These are phyloP conservation scores for Hemicrepidius hirtus DNA, from an alignment of 2,888 invertebrate genomes.

Conservation along the genomic window DNA sequence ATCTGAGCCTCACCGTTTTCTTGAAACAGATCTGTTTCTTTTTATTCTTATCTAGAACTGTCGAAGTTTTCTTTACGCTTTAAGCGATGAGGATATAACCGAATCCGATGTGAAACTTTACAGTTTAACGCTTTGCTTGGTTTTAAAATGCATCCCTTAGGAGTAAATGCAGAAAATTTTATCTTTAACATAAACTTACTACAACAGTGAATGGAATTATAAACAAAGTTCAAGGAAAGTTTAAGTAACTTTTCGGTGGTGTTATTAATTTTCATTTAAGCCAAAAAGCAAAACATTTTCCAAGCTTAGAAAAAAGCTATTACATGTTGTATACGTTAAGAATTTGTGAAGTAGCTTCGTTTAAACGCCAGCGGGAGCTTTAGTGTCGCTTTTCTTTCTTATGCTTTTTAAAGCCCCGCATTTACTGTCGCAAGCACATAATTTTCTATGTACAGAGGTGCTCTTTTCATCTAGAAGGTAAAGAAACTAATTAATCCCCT, in stretches of 20 bases:
- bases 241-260: too few species aligned
- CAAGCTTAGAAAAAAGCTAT: slow-evolving; percentile 3
- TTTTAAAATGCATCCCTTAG: neutral
- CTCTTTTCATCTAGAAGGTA: slow-evolving; percentile 17
- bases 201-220: too few species aligned
- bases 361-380: neutral
- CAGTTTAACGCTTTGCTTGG: slow-evolving; percentile 9
- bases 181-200: too few species aligned
- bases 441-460: slow-evolving; percentile 22
- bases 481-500: slow-evolving; percentile 30
- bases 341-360: neutral
- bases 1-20: neutral
- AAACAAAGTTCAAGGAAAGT: too few species aligned
- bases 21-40: neutral
- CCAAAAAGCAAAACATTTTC: neutral
- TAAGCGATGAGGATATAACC: neutral
- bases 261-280: slow-evolving; percentile 2
- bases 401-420: slow-evolving; percentile 17
- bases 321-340: slow-evolving; percentile 4
- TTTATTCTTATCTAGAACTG: neutral
- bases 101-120: slow-evolving; percentile 2
- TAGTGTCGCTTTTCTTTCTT: neutral
- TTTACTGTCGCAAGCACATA: slow-evolving; percentile 27
- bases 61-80: slow-evolving; percentile 10
- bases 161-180: too few species aligned